A percentile compares a stretch with the other conserved stretches of the same genome.
Conservation (phyloP, 2,888 invertebrate genomes). For the Acanthopleura granulata region DNA sequence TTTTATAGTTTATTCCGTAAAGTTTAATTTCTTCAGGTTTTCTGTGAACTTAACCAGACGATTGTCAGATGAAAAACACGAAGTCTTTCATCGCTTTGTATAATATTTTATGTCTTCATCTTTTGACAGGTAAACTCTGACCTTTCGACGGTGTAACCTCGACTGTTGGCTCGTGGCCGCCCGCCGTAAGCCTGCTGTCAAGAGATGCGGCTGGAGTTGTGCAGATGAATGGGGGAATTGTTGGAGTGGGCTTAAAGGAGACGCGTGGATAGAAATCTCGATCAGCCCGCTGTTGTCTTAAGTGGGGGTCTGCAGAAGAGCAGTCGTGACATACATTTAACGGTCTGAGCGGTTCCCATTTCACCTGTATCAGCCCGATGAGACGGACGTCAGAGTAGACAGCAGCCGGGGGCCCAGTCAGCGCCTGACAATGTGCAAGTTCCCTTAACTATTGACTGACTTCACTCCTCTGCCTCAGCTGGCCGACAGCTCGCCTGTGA, state of each 20-base stretch:
- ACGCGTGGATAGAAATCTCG: conserved; percentile 11
- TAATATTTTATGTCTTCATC: background rate
- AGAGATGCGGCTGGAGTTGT: background rate
- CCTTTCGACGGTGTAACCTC: background rate
- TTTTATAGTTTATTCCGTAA: background rate
- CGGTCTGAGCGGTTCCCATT: background rate
- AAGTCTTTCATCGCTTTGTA: background rate
- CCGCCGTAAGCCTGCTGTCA: background rate
- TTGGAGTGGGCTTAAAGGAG: background rate
- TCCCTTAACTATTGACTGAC: no score
- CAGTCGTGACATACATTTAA: conserved; percentile 16
- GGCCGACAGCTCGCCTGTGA: no score
- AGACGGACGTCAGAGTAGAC: conserved; percentile 1
- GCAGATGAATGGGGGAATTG: conserved; percentile 13
- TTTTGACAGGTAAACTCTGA: conserved; percentile 14
- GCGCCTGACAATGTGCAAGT: no score
- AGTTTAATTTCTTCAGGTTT: background rate
- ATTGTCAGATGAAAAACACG: background rate
- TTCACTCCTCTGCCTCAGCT: no score
- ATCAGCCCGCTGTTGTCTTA: conserved; percentile 10
- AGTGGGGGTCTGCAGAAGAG: background rate
- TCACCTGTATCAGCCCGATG: background rate
- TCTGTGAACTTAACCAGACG: background rate
- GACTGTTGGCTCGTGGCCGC: background rate
- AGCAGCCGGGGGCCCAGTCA: background rate